Evolutionary conservation across 2,797 vertebrate genomes (phyloP).

Genomic region (Coregonus suidteri): DNA sequence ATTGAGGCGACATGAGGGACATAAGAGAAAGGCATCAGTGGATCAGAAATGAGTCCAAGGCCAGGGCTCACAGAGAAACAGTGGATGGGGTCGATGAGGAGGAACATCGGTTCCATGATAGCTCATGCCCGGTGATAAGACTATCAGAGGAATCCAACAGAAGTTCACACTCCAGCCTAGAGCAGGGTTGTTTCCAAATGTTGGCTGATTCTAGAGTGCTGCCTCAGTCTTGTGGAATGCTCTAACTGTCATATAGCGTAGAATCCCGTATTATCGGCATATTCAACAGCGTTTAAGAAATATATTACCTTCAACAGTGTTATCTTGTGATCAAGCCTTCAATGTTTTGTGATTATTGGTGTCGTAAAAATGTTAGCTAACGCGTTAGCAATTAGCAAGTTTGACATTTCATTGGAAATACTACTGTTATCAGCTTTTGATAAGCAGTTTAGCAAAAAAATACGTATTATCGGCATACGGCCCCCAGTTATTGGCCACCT

Average conservation of each 20-base stretch:
- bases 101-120: background rate
- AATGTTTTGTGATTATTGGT: too few species aligned
- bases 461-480: too few species aligned
- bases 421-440: too few species aligned
- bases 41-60: background rate
- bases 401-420: too few species aligned
- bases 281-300: too few species aligned
- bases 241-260: background rate
- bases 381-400: too few species aligned
- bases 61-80: background rate
- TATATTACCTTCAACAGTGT: too few species aligned
- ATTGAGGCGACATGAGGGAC: background rate
- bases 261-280: too few species aligned
- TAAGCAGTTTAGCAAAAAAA: too few species aligned
- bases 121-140: background rate
- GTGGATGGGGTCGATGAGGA: background rate
- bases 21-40: background rate
- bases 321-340: too few species aligned
- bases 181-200: slow-evolving; percentile 3
- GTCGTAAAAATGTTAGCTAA: too few species aligned
- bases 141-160: background rate
- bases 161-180: background rate
- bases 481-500: too few species aligned
- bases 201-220: background rate
- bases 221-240: background rate